phyloP scores from a whole-genome alignment of 1,140 invertebrate genomes.

The Drosophila nigrodunni region DNA sequence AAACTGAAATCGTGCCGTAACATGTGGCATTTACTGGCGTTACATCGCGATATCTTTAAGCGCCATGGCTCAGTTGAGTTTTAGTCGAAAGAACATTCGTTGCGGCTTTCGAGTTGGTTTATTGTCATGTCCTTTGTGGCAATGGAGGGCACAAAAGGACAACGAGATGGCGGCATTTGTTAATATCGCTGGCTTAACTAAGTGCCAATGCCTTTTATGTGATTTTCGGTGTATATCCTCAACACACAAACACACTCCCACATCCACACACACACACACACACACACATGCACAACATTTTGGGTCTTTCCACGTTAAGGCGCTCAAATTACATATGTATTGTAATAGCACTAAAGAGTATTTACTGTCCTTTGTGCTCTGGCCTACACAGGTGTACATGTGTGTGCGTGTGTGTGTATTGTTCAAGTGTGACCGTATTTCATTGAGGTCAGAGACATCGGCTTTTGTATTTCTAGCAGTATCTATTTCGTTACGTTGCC shows the following conservation, averaged over 20 bases:
- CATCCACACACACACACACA: background rate
- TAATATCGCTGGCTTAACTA: constrained; percentile 79
- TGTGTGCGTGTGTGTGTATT: constrained; percentile 4
- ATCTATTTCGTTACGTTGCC: constrained; percentile 29
- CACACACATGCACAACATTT: background rate
- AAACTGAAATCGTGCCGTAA: constrained; percentile 41
- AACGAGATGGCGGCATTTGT: constrained; percentile 62
- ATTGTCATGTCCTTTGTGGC: constrained; percentile 58
- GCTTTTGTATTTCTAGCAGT: background rate
- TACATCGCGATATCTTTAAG: constrained; percentile 55
- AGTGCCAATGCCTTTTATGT: constrained; percentile 81
- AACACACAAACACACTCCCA: background rate
- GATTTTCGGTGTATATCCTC: constrained; percentile 56
- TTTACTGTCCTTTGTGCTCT: constrained; percentile 34
- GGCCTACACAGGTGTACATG: constrained; percentile 33
- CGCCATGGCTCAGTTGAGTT: constrained; percentile 24
- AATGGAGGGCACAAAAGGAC: constrained; percentile 34
- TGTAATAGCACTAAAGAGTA: constrained; percentile 39
- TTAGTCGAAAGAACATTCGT: constrained; percentile 32
- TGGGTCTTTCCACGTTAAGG: constrained; percentile 1
- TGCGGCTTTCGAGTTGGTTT: constrained; percentile 61
- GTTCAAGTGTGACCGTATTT: constrained; percentile 37
- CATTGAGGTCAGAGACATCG: background rate
- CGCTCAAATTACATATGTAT: constrained; percentile 36
- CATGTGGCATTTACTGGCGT: constrained; percentile 73